A percentile compares a stretch with the other conserved stretches of the same genome.
Conservation (phyloP, 2,888 invertebrate species). For the Cryptus armator region DNA sequence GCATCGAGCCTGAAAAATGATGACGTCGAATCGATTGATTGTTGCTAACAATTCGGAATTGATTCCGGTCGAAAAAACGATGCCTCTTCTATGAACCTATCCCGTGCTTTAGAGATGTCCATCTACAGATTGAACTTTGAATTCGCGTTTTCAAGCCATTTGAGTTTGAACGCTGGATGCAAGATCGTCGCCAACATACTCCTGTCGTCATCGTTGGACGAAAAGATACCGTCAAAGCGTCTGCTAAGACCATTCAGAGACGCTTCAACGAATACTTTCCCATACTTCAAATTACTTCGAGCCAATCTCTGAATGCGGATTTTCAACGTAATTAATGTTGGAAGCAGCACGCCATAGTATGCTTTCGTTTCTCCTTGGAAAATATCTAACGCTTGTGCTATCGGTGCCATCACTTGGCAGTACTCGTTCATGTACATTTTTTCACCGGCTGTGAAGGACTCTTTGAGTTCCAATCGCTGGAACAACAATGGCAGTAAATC, state of each 20-base stretch:
- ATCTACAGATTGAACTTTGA: neutral
- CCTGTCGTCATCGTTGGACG: neutral
- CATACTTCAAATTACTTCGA: neutral
- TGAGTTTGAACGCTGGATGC: neutral
- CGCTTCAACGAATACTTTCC: neutral
- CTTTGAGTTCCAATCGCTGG: constrained; percentile 28
- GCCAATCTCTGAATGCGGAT: constrained; percentile 5
- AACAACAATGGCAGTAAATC: constrained; percentile 14
- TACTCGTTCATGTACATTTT: constrained; percentile 41
- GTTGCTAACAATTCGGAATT: neutral
- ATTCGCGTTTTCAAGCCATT: neutral
- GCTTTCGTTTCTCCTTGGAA: constrained; percentile 45
- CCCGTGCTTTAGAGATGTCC: neutral
- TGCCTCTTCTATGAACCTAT: constrained; percentile 2
- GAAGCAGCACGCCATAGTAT: constrained; percentile 37
- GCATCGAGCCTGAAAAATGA: neutral
- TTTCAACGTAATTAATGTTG: neutral
- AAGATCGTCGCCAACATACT: constrained; percentile 1
- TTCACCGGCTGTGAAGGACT: constrained; percentile 32
- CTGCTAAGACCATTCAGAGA: neutral
- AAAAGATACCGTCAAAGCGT: neutral
- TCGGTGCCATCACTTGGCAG: constrained; percentile 32
- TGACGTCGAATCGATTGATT: neutral
- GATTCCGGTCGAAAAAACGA: neutral
- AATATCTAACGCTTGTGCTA: constrained; percentile 48